Evolutionary conservation across 2,888 invertebrate species (phyloP).

Genomic region (Epirrhoe tristata): DNA sequence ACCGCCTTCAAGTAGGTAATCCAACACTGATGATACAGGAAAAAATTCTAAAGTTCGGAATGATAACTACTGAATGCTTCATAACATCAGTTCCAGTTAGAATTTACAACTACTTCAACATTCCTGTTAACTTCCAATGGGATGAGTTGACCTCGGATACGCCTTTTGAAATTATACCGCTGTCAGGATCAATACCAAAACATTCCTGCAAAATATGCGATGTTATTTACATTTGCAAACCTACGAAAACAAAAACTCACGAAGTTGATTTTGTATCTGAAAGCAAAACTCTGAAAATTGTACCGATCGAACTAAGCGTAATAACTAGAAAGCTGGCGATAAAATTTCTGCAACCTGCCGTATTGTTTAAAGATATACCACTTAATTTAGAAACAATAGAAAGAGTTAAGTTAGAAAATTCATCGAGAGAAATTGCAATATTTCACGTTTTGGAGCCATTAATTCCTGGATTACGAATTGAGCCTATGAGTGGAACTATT

Average conservation of each 20-base stretch:
- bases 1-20: conserved; percentile 62
- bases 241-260: conserved; percentile 71
- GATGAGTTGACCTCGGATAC: conserved; percentile 60
- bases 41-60: conserved; percentile 74
- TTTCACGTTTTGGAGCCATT: conserved; percentile 81
- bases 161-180: conserved; percentile 73
- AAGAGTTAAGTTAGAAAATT: conserved; percentile 81
- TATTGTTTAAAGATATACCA: conserved; percentile 73
- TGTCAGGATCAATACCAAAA: conserved; percentile 61
- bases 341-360: conserved; percentile 68
- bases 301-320: conserved; percentile 68
- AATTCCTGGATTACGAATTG: conserved; percentile 75
- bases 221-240: conserved; percentile 63
- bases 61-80: conserved; percentile 73
- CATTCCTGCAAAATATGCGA: conserved; percentile 71
- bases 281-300: conserved; percentile 47
- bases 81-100: conserved; percentile 69
- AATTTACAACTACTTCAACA: conserved; percentile 71
- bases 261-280: conserved; percentile 66
- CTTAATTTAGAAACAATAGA: conserved; percentile 71
- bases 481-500: conserved; percentile 81
- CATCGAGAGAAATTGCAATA: conserved; percentile 79
- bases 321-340: conserved; percentile 72
- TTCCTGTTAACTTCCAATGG: conserved; percentile 67
- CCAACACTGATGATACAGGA: conserved; percentile 65